Evolutionary conservation across 2,888 invertebrate species (phyloP), one percentile per base, ranked within the genome.

Genomic region (Plutella xylostella): DNA sequence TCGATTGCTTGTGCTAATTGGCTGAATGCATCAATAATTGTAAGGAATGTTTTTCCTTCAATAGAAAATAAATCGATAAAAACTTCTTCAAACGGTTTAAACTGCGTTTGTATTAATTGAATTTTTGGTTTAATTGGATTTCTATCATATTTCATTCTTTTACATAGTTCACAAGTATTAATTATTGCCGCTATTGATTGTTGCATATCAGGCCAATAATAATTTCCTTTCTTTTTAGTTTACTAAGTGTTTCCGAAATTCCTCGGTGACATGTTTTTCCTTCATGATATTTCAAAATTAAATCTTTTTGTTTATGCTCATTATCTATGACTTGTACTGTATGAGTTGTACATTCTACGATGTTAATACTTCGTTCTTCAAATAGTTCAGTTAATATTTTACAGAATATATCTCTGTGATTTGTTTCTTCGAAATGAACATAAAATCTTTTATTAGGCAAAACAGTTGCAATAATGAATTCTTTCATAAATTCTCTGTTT

Each of bases 1-100:
- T 52, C 38, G 1, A 58, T 40, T 0, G 57, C 58, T 47, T 60
- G 58, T 7, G 52, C 58, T 43, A 58, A 19, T 48, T 59, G 58
- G 22, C 54, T 57, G 38, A 59, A 59, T 0, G 58, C 53, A 42
- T 58, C 57, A 14, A 56, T 37, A 4, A 51, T 40, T 0, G 56
- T 57, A 2, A 55, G 21, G 14, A 42, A 56, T 12, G 35, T 35
- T 43, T 44, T 35, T 11, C 35, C 30, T 33, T 42, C 45, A 4
- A 41, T 39, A 17, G 21, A 41, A 15, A 34, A 35, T 33, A 41
- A n/a, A 25, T 41, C 45, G n/a, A 45, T 34, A 12, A 31, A 42
- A 14, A 17, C 22, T 22, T 43, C 28, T 21, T 43, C 17, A 15
- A 35, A 35, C 4, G 43, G 35, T 7, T 7, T 15, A 17, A 3